Percentiles rank a stretch among this genome's conserved stretches.
Conservation (phyloP, 2,797 vertebrate genomes). For the Channallabes apus region DNA sequence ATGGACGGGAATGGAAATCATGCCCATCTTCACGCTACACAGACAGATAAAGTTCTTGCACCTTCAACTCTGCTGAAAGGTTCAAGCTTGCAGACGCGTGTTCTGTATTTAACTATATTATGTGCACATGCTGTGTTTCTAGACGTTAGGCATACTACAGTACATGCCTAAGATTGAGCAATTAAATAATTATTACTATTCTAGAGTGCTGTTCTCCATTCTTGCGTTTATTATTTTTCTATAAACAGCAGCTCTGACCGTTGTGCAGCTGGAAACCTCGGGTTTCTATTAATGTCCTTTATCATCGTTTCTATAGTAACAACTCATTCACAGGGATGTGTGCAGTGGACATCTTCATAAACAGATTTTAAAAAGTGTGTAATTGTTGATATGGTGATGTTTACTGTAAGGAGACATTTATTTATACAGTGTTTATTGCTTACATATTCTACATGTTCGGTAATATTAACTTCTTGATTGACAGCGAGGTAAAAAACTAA, state of each 20-base stretch:
- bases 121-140: neutral
- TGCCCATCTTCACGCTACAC: neutral
- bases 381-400: neutral
- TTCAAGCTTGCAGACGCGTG: neutral
- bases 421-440: neutral
- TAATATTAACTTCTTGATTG: neutral
- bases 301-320: slow-evolving; percentile 2
- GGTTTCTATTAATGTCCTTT: neutral
- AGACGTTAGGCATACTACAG: neutral
- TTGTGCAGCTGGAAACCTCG: neutral
- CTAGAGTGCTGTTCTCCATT: neutral
- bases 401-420: slow-evolving; percentile 2
- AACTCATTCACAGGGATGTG: neutral
- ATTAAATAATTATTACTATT: neutral
- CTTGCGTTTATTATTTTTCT: neutral
- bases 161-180: neutral
- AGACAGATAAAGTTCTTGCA: neutral
- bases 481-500: neutral
- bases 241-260: neutral
- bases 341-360: neutral
- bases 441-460: neutral
- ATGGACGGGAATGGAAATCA: neutral
- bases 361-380: neutral
- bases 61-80: neutral
- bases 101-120: neutral